Percentiles rank a stretch among this genome's conserved stretches.
These are phyloP conservation scores for Drosophila novamexicana DNA, from an alignment of 1,140 invertebrate genomes.

Conservation along the genomic window DNA sequence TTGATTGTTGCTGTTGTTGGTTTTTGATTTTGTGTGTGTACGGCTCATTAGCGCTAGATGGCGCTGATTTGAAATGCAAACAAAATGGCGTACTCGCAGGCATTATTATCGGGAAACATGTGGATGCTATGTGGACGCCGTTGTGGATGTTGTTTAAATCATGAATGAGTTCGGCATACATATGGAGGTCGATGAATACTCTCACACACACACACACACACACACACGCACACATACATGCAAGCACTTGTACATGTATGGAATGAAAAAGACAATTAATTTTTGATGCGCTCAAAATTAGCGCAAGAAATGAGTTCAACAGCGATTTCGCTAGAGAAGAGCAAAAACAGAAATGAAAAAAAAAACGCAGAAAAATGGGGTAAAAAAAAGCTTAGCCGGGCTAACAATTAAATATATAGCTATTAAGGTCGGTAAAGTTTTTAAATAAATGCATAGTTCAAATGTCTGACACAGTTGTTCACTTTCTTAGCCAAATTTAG, in stretches of 20 bases:
- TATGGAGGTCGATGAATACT: constrained; percentile 37
- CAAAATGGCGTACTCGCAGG: constrained; percentile 52
- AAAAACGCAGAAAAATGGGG: not conserved
- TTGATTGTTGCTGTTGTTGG: constrained; percentile 23
- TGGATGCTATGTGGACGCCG: constrained; percentile 7
- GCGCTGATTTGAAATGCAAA: constrained; percentile 65
- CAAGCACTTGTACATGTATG: not conserved
- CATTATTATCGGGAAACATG: constrained; percentile 27
- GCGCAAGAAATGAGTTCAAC: constrained; percentile 45
- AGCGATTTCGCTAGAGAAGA: constrained; percentile 33
- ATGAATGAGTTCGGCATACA: constrained; percentile 60
- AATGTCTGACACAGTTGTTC: not conserved
- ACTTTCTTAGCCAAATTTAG: not conserved
- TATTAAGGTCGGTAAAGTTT: not conserved
- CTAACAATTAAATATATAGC: not conserved
- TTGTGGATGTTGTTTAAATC: constrained; percentile 48
- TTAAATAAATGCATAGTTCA: not conserved
- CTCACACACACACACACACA: constrained; percentile 8
- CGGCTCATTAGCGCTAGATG: constrained; percentile 64
- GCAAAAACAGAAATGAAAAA: not conserved
- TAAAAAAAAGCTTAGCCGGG: not conserved
- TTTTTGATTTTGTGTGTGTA: constrained; percentile 38
- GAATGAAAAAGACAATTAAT: constrained; percentile 42
- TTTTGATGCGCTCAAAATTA: constrained; percentile 53
- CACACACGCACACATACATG: constrained; percentile 7